A percentile compares a stretch with the other conserved stretches of the same genome.
Evolutionary conservation across 2,888 invertebrate genomes (phyloP).

Genomic region (Nycteola revayana): DNA sequence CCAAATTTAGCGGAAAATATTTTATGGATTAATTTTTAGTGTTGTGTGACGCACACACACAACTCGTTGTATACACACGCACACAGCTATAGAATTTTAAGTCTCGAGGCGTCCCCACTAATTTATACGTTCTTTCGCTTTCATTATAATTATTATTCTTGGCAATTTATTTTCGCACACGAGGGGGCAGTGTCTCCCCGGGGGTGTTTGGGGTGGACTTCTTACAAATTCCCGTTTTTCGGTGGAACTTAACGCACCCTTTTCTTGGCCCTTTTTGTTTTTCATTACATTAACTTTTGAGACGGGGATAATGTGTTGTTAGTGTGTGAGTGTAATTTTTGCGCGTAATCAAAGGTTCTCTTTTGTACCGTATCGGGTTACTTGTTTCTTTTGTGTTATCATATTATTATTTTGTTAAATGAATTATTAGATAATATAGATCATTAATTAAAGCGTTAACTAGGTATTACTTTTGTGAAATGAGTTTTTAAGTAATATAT

Average conservation of each 20-base stretch:
- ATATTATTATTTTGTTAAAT: no score
- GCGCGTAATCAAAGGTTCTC: slow-evolving; percentile 51
- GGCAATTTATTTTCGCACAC: slow-evolving; percentile 83
- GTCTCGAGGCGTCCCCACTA: slow-evolving; percentile 78
- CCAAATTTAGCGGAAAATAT: slow-evolving; percentile 22
- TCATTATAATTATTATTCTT: slow-evolving; percentile 83
- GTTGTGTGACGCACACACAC: slow-evolving; percentile 29
- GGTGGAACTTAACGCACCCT: slow-evolving; percentile 81
- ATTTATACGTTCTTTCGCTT: slow-evolving; percentile 83
- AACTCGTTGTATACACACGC: slow-evolving; percentile 38
- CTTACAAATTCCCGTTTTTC: slow-evolving; percentile 82
- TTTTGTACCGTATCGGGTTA: slow-evolving; percentile 28
- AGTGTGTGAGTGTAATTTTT: slow-evolving; percentile 67
- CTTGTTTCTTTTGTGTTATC: not conserved
- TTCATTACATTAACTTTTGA: slow-evolving; percentile 82
- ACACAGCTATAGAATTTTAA: slow-evolving; percentile 51
- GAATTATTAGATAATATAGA: no score
- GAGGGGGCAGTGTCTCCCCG: slow-evolving; percentile 69
- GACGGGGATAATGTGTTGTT: slow-evolving; percentile 73
- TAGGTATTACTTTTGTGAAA: no score
- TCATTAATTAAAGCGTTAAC: no score
- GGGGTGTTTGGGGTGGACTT: slow-evolving; percentile 59
- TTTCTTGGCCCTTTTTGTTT: slow-evolving; percentile 82
- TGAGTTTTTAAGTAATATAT: no score
- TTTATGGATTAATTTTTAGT: slow-evolving; percentile 33